A percentile compares a stretch with the other conserved stretches of the same genome.
Conservation (phyloP, 2,797 vertebrate genomes). For the Xiphorhynchus erythropygius region DNA sequence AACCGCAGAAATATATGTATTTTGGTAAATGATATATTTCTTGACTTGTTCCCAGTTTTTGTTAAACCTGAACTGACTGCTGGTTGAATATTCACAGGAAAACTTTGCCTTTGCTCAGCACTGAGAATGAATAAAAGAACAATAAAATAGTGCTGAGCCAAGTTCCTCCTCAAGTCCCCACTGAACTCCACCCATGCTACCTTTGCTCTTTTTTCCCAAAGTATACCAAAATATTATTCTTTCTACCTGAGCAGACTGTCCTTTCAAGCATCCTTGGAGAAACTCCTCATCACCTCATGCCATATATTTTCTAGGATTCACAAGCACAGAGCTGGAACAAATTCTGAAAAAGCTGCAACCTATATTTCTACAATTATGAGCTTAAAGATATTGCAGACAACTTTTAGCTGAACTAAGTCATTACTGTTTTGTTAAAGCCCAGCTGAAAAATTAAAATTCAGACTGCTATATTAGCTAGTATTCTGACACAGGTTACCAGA, state of each 20-base stretch:
- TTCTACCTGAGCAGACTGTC: background rate
- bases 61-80: rapidly evolving
- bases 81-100: background rate
- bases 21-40: background rate
- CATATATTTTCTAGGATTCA: background rate
- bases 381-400: background rate
- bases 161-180: background rate
- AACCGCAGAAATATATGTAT: background rate
- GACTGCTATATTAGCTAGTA: background rate
- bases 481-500: conserved; percentile 8
- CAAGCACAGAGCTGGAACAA: background rate
- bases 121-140: background rate
- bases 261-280: background rate
- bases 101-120: background rate
- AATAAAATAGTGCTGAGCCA: background rate
- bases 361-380: background rate
- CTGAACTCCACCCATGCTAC: background rate
- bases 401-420: background rate
- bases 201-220: background rate
- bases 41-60: background rate
- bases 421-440: background rate
- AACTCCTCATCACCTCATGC: background rate
- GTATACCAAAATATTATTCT: background rate
- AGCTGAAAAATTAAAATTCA: conserved; percentile 10
- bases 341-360: background rate